A percentile compares a stretch with the other conserved stretches of the same genome.
phyloP scores from a whole-genome alignment of 1,140 invertebrate genomes.

The Oncopeltus fasciatus region DNA sequence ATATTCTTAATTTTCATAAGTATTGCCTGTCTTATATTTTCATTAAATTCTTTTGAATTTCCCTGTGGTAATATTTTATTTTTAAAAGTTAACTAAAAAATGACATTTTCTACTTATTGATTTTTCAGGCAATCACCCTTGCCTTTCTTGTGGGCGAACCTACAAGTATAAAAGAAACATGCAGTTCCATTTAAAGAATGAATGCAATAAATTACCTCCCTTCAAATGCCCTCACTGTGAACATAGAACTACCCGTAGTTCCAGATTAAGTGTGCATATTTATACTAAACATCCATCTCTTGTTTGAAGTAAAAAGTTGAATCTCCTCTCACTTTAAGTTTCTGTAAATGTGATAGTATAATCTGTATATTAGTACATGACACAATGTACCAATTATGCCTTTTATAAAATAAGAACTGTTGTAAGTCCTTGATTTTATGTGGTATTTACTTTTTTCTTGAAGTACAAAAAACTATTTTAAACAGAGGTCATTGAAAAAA shows the following conservation, averaged over 20 bases:
- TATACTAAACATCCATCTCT: slow-evolving; percentile 2
- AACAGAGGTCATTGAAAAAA: neutral
- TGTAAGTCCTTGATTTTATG: neutral
- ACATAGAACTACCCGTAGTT: slow-evolving; percentile 26
- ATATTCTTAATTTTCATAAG: too few relatives aligned
- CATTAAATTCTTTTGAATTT: neutral
- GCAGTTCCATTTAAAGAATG: slow-evolving; percentile 24
- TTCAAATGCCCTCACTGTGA: slow-evolving; percentile 23
- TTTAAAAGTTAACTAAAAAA: neutral
- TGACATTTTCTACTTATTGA: neutral
- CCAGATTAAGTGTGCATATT: slow-evolving; percentile 22
- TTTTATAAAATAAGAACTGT: neutral
- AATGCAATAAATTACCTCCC: slow-evolving; percentile 25
- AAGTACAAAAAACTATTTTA: neutral
- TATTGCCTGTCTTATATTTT: neutral
- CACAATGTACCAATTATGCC: neutral
- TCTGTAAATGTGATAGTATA: neutral
- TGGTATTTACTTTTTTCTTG: neutral
- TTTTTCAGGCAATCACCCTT: neutral
- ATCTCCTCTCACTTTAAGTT: neutral
- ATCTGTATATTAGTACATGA: neutral
- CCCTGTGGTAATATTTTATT: neutral
- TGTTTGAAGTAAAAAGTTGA: neutral
- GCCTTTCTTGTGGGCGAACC: neutral
- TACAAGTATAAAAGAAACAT: slow-evolving; percentile 24